Base-by-base conservation (phyloP, 2,113 vertebrate genomes). In the Rallus limicola region DNA sequence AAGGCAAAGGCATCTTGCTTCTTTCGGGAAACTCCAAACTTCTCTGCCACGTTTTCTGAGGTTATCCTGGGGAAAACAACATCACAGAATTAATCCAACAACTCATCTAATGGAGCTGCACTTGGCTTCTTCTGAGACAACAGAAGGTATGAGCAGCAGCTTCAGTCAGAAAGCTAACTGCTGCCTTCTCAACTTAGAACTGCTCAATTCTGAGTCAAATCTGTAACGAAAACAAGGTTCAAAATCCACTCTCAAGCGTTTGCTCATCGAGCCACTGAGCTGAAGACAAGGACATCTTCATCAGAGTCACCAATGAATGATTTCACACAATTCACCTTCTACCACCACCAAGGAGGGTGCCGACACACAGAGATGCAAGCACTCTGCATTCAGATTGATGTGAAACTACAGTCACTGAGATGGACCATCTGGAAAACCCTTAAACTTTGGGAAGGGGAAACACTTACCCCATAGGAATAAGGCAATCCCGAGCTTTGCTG, bases 1-100 rank as follows among this genome's bases (percentile, higher is more conserved):
- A 99, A 90, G 2, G 99, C 99, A 64, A 99, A 99, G 63, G 97
- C 55, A 44, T 99, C 99, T 96, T 99, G 99, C 95, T 98, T 98
- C 91, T 99, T 97, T 67, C 99, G 97, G 55, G 98, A 98, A 92
- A 99, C 69, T 15, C 98, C 98, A 46, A 98, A 99, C 56, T 95
- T 95, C 97, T 99, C 98, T 0, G 99, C 99, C 16, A 99, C 98
- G 0, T 99, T 99, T 96, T 99, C 99, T 0, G 99, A 99, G 3
- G 99, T 99, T 92, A 99, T 98, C 86, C 99, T 99, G 95, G 53
- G 72, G 84, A 79, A 87, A 77, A 83, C 28, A 74, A 71, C 21
- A 85, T 10, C 26, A 78, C 4, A 69, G 46, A 82, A 24, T 92
- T 34, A 93, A 64, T 28, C n/a, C 40, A 44, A 12, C 0, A 2